phyloP scores from a whole-genome alignment of 2,888 invertebrate genomes.

The Chesias legatella region DNA sequence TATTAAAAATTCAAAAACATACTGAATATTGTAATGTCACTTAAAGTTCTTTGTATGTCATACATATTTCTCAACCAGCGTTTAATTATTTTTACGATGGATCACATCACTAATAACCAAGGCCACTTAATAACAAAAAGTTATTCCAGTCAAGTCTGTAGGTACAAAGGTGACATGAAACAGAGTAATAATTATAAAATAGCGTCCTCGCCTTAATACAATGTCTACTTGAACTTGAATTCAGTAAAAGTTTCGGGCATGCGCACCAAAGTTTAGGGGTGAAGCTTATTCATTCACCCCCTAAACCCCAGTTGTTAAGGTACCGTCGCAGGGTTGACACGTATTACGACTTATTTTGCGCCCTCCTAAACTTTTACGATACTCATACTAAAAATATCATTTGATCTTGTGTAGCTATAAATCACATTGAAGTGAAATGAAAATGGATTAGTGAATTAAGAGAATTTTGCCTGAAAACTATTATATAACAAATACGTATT shows the following conservation, averaged over 20 bases:
- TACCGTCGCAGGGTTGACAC: slow-evolving; percentile 32
- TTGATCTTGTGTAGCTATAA: neutral
- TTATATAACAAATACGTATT: neutral
- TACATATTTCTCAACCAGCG: too few relatives aligned
- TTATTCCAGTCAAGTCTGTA: too few relatives aligned
- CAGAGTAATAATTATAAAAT: too few relatives aligned
- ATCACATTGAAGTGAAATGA: slow-evolving; percentile 9
- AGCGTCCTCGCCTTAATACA: too few relatives aligned
- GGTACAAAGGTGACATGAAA: too few relatives aligned
- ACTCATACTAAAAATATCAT: slow-evolving; percentile 2
- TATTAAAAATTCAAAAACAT: too few relatives aligned
- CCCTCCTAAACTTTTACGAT: slow-evolving; percentile 50
- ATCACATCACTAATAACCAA: too few relatives aligned
- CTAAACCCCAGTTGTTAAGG: slow-evolving; percentile 46
- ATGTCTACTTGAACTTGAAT: slow-evolving; percentile 16
- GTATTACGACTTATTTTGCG: slow-evolving; percentile 21
- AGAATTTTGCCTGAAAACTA: neutral
- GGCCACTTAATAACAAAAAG: too few relatives aligned
- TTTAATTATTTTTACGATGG: too few relatives aligned
- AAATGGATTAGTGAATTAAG: slow-evolving; percentile 8
- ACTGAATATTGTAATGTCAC: too few relatives aligned
- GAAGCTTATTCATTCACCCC: slow-evolving; percentile 51
- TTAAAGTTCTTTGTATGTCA: too few relatives aligned
- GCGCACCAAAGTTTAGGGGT: slow-evolving; percentile 48
- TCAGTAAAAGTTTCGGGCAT: slow-evolving; percentile 49